phyloP scores from a whole-genome alignment of 2,113 vertebrate genomes.

The Phalacrocorax carbo region DNA sequence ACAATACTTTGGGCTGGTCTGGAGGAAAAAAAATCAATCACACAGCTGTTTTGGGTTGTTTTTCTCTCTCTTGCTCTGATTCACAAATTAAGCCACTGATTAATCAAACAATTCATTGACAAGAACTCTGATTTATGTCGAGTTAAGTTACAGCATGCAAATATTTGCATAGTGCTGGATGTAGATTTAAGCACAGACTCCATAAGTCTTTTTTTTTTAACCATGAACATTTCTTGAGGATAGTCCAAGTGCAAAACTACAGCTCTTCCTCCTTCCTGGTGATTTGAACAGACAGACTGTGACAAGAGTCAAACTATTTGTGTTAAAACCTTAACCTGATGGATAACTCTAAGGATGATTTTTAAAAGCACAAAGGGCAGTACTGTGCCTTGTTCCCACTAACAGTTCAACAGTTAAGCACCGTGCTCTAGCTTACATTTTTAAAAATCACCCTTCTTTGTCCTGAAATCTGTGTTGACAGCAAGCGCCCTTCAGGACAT shows the following conservation, averaged over 20 bases:
- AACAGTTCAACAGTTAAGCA: not conserved
- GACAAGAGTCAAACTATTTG: not conserved
- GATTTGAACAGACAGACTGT: not conserved
- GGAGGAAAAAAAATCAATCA: not conserved
- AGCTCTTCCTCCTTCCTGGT: slow-evolving; percentile 12
- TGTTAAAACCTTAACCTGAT: slow-evolving; percentile 9
- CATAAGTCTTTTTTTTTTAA: not conserved
- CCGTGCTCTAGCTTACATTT: not conserved
- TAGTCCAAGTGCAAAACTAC: not conserved
- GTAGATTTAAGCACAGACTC: slow-evolving; percentile 3
- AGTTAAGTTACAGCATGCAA: slow-evolving; percentile 2
- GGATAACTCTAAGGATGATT: not conserved
- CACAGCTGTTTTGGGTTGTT: not conserved
- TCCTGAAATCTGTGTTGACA: slow-evolving; percentile 26
- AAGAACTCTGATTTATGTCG: not conserved
- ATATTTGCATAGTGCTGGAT: slow-evolving; percentile 38
- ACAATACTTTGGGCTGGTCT: not conserved
- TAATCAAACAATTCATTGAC: slow-evolving; percentile 54
- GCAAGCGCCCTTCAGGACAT: not conserved
- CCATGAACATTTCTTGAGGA: not conserved
- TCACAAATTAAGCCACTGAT: slow-evolving; percentile 32
- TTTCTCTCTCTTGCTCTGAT: slow-evolving; percentile 2
- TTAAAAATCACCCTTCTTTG: slow-evolving; percentile 13
- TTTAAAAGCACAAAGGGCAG: not conserved
- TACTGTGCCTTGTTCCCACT: not conserved